Evolutionary conservation across 2,797 vertebrate genomes (phyloP).

Genomic region (Eremophila alpestris): DNA sequence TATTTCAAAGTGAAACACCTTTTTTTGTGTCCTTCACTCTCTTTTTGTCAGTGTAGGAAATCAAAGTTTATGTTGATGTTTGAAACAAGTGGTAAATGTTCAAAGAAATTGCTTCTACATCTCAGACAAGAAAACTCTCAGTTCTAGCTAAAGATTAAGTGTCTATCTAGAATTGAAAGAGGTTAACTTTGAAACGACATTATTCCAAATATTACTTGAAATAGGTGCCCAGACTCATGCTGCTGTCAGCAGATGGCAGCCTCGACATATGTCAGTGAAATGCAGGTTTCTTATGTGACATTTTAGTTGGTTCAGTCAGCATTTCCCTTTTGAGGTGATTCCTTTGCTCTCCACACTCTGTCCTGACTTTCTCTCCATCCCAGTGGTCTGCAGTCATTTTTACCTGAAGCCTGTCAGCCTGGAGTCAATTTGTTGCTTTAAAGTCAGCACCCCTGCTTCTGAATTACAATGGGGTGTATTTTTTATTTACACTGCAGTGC

Average conservation of each 20-base stretch:
- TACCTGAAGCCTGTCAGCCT: not conserved
- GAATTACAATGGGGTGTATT: not conserved
- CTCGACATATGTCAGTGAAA: not conserved
- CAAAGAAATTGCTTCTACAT: not conserved
- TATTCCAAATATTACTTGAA: not conserved
- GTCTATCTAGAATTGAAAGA: not conserved
- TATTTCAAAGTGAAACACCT: not conserved
- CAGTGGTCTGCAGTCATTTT: not conserved
- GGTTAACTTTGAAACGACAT: not conserved
- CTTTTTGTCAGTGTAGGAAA: not conserved
- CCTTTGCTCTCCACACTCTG: not conserved
- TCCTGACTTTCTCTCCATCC: not conserved
- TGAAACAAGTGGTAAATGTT: not conserved
- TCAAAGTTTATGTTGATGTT: not conserved
- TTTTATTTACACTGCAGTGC: not conserved
- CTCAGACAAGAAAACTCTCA: not conserved
- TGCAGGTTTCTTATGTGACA: fast-evolving
- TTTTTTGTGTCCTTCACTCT: not conserved
- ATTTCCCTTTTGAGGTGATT: not conserved
- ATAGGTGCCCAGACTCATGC: not conserved
- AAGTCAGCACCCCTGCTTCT: not conserved
- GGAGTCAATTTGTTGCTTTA: not conserved
- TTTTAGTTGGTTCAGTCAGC: not conserved
- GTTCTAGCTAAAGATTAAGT: not conserved
- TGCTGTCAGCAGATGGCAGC: constrained; percentile 65